Percentiles rank a stretch among this genome's conserved stretches.
Conservation (phyloP, 92 coral and sea anemone genomes). For the Hydrozoanthus gracilis region DNA sequence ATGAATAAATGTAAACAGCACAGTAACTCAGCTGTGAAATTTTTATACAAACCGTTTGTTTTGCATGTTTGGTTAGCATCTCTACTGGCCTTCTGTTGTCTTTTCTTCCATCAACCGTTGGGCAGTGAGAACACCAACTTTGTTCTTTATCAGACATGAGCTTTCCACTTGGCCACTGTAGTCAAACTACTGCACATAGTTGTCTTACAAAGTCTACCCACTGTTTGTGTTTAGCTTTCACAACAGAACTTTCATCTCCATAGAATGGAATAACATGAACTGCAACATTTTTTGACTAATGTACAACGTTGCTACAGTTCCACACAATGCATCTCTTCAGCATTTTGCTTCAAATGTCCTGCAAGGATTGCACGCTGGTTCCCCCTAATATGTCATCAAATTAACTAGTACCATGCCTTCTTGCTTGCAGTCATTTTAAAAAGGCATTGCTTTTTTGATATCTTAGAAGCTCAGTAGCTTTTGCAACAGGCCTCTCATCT, state of each 20-base stretch:
- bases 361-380: no score
- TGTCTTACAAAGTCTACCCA: not conserved
- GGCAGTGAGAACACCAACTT: slow-evolving; percentile 6
- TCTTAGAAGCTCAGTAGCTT: not conserved
- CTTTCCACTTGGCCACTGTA: slow-evolving; percentile 4
- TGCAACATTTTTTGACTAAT: not conserved
- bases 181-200: not conserved
- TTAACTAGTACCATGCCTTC: not conserved
- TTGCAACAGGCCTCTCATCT: not conserved
- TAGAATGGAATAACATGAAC: not conserved
- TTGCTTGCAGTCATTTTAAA: not conserved
- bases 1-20: slow-evolving; percentile 7
- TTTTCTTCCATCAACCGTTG: not conserved
- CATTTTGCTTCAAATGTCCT: no score
- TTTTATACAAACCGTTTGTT: slow-evolving; percentile 1
- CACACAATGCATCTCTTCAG: no score
- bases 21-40: not conserved
- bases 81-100: not conserved
- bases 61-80: not conserved
- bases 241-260: not conserved
- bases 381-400: no score
- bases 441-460: no score
- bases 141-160: not conserved
- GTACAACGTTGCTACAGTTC: not conserved
- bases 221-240: not conserved